Percentiles rank a stretch among this genome's conserved stretches.
These are phyloP conservation scores for Isurus oxyrinchus DNA, from an alignment of 2,113 vertebrate genomes.

Conservation along the genomic window DNA sequence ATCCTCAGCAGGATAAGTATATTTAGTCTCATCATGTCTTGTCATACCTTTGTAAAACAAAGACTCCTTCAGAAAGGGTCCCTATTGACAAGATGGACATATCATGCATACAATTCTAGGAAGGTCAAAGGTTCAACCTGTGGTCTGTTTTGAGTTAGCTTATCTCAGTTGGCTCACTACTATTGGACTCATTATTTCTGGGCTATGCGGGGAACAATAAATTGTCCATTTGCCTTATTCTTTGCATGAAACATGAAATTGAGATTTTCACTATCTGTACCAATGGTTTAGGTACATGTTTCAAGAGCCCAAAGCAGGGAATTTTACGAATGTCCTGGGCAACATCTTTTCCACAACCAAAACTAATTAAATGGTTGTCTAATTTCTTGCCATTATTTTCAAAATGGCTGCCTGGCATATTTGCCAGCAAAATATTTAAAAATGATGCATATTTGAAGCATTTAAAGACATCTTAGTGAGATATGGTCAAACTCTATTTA, in stretches of 20 bases:
- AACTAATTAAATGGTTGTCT: not conserved
- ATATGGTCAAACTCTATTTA: not conserved
- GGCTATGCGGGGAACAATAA: not conserved
- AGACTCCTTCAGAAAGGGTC: not conserved
- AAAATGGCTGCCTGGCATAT: not conserved
- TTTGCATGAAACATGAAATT: not conserved
- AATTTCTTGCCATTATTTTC: not conserved
- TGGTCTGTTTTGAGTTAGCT: not conserved
- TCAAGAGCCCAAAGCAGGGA: not conserved
- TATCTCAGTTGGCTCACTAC: not conserved
- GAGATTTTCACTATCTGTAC: not conserved
- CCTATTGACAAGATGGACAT: not conserved
- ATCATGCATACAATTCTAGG: not conserved
- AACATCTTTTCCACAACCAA: not conserved
- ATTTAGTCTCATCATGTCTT: not conserved
- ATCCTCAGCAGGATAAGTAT: not conserved
- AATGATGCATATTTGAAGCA: not conserved
- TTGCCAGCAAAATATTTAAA: not conserved
- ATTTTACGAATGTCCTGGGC: not conserved
- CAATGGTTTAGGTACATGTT: not conserved
- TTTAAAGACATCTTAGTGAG: not conserved
- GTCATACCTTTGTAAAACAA: not conserved
- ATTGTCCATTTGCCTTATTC: not conserved
- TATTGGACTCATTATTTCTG: not conserved
- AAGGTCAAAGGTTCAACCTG: not conserved